A percentile compares a stretch with the other conserved stretches of the same genome.
Conservation (phyloP, 2,888 invertebrate species). For the Drosophila multiciliata region DNA sequence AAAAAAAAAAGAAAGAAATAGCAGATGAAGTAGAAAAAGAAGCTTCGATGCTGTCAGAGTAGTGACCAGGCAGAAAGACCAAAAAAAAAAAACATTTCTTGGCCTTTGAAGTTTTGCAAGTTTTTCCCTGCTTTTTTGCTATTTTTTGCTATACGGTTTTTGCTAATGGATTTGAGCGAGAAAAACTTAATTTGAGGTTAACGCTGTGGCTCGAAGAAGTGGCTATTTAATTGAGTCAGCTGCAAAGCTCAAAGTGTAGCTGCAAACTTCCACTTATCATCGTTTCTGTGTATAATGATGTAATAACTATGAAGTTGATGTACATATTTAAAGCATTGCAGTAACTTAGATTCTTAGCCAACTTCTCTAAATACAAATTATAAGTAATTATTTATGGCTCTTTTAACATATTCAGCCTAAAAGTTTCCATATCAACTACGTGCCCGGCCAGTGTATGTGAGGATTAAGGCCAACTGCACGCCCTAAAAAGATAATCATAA, state of each 20-base stretch:
- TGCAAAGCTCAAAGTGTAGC: neutral
- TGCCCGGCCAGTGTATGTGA: conserved; percentile 32
- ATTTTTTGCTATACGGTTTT: conserved; percentile 9
- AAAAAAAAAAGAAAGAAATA: conserved; percentile 18
- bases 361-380: neutral
- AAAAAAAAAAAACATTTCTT: conserved; percentile 28
- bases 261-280: conserved; percentile 1
- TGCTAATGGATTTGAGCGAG: conserved; percentile 58
- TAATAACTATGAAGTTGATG: neutral
- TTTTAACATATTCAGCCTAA: conserved; percentile 11
- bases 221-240: conserved; percentile 45
- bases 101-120: conserved; percentile 59
- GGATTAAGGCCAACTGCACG: conserved; percentile 47
- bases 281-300: neutral
- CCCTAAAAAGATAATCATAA: conserved; percentile 32
- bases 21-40: neutral
- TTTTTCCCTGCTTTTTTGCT: neutral
- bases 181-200: conserved; percentile 62
- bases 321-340: neutral
- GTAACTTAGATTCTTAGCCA: neutral
- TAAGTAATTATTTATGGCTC: neutral
- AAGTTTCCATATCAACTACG: conserved; percentile 39
- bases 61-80: conserved; percentile 48
- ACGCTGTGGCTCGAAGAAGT: conserved; percentile 37
- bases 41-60: conserved; percentile 57